Percentiles rank a stretch among this genome's conserved stretches.
These are phyloP conservation scores for Tiliqua scincoides DNA, from an alignment of 2,113 vertebrate species.

Conservation along the genomic window DNA sequence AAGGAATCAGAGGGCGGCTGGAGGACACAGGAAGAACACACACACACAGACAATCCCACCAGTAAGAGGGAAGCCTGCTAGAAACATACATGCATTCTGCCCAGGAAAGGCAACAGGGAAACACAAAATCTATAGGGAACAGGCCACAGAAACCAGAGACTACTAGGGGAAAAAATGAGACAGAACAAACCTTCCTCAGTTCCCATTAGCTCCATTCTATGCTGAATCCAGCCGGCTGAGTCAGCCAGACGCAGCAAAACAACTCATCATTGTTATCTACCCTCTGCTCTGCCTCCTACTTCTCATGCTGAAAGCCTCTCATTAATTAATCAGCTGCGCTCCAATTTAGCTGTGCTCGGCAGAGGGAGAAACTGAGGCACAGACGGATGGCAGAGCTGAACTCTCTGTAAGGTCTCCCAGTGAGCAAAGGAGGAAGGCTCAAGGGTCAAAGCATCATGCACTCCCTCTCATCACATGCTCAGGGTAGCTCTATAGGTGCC, in stretches of 20 bases:
- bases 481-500: background rate
- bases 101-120: background rate
- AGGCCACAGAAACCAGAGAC: background rate
- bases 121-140: background rate
- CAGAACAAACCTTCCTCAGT: background rate
- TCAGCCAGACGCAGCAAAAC: constrained; percentile 31
- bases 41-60: background rate
- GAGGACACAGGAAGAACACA: background rate
- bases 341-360: background rate
- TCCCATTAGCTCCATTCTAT: constrained; percentile 13
- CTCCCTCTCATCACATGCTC: background rate
- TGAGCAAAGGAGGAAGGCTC: background rate
- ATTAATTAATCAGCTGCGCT: background rate
- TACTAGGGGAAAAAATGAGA: too few relatives aligned
- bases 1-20: background rate
- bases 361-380: constrained; percentile 18
- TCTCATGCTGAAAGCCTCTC: background rate
- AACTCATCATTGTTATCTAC: constrained; percentile 19
- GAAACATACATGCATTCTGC: background rate
- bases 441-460: background rate
- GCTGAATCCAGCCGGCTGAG: constrained; percentile 19
- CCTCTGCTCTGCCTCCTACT: constrained; percentile 17
- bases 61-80: background rate
- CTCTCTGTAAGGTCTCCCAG: background rate
- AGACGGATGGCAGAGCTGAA: background rate